These are phyloP conservation scores for Mellivora capensis DNA, from an alignment of 2,113 vertebrate species.

Conservation along the genomic window DNA sequence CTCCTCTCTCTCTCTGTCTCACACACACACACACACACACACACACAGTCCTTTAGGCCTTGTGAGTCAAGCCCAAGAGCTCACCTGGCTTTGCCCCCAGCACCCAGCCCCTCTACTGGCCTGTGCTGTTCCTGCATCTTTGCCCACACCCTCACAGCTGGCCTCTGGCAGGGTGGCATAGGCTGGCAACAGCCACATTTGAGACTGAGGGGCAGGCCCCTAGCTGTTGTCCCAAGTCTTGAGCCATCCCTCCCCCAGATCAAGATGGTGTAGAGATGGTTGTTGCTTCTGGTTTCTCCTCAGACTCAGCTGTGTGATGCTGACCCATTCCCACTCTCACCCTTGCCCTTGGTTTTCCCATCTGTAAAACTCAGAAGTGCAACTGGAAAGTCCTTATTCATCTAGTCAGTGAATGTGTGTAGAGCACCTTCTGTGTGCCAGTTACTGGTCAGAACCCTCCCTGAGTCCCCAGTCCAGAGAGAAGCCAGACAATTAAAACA, in stretches of 20 bases:
- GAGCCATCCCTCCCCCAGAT: background rate
- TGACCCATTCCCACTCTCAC: background rate
- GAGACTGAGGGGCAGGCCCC: slow-evolving; percentile 19
- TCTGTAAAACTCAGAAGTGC: slow-evolving; percentile 4
- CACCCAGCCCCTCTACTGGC: background rate
- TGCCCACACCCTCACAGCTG: background rate
- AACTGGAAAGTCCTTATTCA: slow-evolving; percentile 10
- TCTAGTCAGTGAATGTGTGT: background rate
- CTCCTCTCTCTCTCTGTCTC: background rate
- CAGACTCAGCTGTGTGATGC: background rate
- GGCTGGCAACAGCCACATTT: background rate
- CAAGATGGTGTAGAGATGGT: background rate
- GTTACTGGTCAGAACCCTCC: background rate
- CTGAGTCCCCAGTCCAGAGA: background rate
- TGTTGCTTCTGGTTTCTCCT: background rate
- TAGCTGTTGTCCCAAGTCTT: background rate
- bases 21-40: background rate
- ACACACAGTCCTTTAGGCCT: background rate
- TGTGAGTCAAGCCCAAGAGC: background rate
- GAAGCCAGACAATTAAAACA: slow-evolving; percentile 60
- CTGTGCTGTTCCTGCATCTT: background rate
- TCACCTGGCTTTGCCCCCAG: background rate
- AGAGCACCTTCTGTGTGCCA: background rate
- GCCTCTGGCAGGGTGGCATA: background rate
- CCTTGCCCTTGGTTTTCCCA: slow-evolving; percentile 41